Percentiles rank a stretch among this genome's conserved stretches.
phyloP scores from a whole-genome alignment of 2,888 invertebrate species.

The Eupsilia transversa region DNA sequence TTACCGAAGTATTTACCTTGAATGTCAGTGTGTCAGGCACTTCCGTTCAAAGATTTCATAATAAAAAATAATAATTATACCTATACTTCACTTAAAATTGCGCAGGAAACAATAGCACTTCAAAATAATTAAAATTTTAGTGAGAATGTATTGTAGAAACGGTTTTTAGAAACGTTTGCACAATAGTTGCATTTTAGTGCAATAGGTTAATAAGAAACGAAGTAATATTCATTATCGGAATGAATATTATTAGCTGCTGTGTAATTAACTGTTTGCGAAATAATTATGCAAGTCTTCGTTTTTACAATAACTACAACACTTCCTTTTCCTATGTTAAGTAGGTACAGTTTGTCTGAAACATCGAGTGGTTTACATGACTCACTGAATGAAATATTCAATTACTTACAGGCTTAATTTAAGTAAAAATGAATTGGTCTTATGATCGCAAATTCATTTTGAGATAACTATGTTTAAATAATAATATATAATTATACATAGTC shows the following conservation, averaged over 20 bases:
- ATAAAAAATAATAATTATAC: conserved; percentile 2
- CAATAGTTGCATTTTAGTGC: conserved; percentile 33
- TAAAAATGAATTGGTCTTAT: background rate
- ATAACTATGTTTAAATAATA: too few species aligned
- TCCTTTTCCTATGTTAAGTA: conserved; percentile 19
- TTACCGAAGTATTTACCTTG: background rate
- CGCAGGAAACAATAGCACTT: conserved; percentile 15
- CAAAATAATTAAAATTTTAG: conserved; percentile 13
- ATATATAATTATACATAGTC: background rate
- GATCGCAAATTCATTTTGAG: background rate
- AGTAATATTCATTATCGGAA: conserved; percentile 36
- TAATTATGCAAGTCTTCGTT: conserved; percentile 14
- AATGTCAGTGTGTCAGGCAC: conserved; percentile 10
- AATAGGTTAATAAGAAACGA: conserved; percentile 37
- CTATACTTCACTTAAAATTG: background rate
- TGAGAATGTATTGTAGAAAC: conserved; percentile 19
- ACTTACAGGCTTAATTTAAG: too few species aligned
- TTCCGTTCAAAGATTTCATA: conserved; percentile 15
- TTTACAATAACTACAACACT: conserved; percentile 14
- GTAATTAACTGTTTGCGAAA: conserved; percentile 24
- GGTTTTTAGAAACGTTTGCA: conserved; percentile 22
- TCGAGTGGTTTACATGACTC: background rate
- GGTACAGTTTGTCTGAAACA: background rate
- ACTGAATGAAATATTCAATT: too few species aligned
- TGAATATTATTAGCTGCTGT: conserved; percentile 25